Evolutionary conservation across 2,888 invertebrate species (phyloP), one percentile per base, ranked within the genome.

Genomic region (Drosophila parthenogenetica): DNA sequence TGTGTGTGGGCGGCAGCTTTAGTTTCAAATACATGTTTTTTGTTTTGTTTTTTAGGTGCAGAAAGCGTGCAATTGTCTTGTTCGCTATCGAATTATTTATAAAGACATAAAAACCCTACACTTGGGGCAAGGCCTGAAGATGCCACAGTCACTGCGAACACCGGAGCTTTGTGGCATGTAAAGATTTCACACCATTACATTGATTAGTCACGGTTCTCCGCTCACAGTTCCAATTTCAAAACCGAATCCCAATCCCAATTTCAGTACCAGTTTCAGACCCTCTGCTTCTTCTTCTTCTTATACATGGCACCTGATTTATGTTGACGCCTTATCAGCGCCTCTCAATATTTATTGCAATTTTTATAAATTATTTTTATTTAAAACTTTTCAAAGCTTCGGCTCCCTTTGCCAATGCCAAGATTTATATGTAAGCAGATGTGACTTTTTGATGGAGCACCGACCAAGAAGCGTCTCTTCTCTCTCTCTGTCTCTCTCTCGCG

Each of bases 251-350:
- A 22, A 19, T 46, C 43, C 39, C 19, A 53, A 69, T 72, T 61
- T 63, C 72, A 72, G 69, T 59, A 59, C 57, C 29, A 29, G 29
- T 29, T 29, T 29, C 5, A 29, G 29, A 5, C 59, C 62, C 50
- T 37, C 42, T 40, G 17, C 19, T 49, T 29, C 53, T 51, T 54
- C 50, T 35, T 57, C 29, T 51, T 39, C 54, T 42, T 22, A 37
- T 60, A 69, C 78, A 72, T 75, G 80, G 78, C 72, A 80, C 63
- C 91, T 92, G 92, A 92, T 92, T 92, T 92, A 92, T 91, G 91
- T 91, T 91, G 91, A 92, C 92, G 90, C 91, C 91, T 92, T 92
- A 92, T 92, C 91, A 91, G 91, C 85, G 91, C 86, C 85, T 75
- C 81, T 83, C 87, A 90, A 91, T 91, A 91, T 91, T 91, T 92